Evolutionary conservation across 2,888 invertebrate species (phyloP).

Genomic region (Tipula lateralis): DNA sequence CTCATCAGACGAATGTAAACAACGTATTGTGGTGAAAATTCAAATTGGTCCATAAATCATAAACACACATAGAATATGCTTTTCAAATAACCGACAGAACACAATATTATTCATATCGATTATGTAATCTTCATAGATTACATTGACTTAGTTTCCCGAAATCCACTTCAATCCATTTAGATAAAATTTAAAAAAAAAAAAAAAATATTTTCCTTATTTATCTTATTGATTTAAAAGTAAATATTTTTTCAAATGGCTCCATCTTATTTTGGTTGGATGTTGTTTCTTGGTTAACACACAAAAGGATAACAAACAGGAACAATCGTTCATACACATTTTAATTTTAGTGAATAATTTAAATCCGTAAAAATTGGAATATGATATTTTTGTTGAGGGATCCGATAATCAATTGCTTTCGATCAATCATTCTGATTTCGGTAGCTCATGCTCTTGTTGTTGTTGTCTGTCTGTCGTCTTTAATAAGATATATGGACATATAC

Average conservation of each 20-base stretch:
- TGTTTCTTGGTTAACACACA: neutral
- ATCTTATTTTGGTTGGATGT: neutral
- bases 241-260: neutral
- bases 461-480: neutral
- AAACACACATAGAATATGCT: too few relatives aligned
- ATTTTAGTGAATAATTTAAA: slow-evolving; percentile 11
- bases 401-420: slow-evolving; percentile 19
- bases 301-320: neutral
- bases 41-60: too few relatives aligned
- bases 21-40: too few relatives aligned
- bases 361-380: neutral
- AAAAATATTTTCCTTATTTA: neutral
- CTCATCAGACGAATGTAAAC: too few relatives aligned
- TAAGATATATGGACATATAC: neutral
- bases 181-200: neutral
- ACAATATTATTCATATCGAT: neutral
- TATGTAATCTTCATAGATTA: neutral
- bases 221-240: neutral
- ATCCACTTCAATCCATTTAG: neutral
- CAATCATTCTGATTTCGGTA: neutral
- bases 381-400: neutral
- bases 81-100: too few relatives aligned
- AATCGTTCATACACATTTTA: neutral
- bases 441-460: neutral
- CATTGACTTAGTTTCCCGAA: neutral